phyloP scores from a whole-genome alignment of 2,888 invertebrate species.

The Hydrotaea diabolus region DNA sequence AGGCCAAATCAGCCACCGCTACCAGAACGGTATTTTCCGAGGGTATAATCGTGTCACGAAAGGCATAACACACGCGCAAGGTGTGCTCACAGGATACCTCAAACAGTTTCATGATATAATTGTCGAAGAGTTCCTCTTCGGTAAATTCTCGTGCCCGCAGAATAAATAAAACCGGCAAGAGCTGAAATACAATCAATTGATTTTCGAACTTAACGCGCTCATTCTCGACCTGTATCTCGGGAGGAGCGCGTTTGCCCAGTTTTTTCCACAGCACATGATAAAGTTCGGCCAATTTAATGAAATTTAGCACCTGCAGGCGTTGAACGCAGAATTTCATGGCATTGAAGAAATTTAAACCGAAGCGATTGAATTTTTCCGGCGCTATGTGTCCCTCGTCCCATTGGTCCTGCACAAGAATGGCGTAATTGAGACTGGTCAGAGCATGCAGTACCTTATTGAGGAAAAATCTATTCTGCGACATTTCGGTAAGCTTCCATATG shows the following conservation, averaged over 20 bases:
- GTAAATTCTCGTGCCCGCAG: slow-evolving; percentile 74
- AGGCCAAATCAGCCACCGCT: slow-evolving; percentile 74
- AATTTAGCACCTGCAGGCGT: slow-evolving; percentile 75
- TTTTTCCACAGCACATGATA: slow-evolving; percentile 81
- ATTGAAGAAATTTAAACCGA: slow-evolving; percentile 79
- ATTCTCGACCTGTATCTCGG: slow-evolving; percentile 78
- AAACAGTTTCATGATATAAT: slow-evolving; percentile 84
- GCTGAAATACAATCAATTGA: slow-evolving; percentile 84
- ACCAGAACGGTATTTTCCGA: slow-evolving; percentile 70
- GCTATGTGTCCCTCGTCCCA: slow-evolving; percentile 72
- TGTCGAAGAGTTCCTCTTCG: slow-evolving; percentile 81
- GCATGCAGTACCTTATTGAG: slow-evolving; percentile 74
- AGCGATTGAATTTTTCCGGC: slow-evolving; percentile 75
- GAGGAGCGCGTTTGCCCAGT: slow-evolving; percentile 76
- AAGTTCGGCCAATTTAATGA: slow-evolving; percentile 79
- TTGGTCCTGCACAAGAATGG: slow-evolving; percentile 77
- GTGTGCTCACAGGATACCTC: slow-evolving; percentile 85
- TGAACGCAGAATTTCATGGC: slow-evolving; percentile 78
- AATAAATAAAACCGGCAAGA: slow-evolving; percentile 84
- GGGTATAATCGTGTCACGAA: slow-evolving; percentile 81
- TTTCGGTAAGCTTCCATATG: slow-evolving; percentile 78
- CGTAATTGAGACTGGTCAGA: slow-evolving; percentile 75
- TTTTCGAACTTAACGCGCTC: slow-evolving; percentile 82
- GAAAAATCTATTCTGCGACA: slow-evolving; percentile 78
- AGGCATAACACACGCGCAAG: slow-evolving; percentile 83